Percentiles rank a stretch among this genome's conserved stretches.
These are phyloP conservation scores for Sinella curviseta DNA, from an alignment of 1,140 invertebrate species.

Conservation along the genomic window DNA sequence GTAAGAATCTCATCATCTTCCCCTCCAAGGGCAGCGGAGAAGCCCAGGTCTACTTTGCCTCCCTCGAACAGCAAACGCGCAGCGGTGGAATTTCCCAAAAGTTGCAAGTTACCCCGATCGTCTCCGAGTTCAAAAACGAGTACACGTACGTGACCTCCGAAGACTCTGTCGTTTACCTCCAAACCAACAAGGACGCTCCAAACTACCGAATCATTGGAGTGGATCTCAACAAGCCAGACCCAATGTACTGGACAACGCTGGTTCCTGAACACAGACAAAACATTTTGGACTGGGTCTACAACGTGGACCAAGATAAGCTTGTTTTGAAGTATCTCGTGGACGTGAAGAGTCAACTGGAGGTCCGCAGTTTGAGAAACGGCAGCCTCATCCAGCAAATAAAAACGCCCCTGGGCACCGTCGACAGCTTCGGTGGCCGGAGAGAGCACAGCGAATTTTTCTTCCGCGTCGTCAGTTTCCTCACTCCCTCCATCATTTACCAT, in stretches of 20 bases:
- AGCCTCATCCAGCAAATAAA: slow-evolving; percentile 61
- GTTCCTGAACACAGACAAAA: slow-evolving; percentile 82
- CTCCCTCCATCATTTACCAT: slow-evolving; percentile 84
- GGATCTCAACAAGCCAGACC: slow-evolving; percentile 74
- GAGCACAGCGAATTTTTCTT: slow-evolving; percentile 88
- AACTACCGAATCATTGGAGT: slow-evolving; percentile 86
- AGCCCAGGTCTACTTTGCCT: slow-evolving; percentile 80
- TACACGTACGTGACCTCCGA: slow-evolving; percentile 94
- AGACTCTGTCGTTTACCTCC: slow-evolving; percentile 77
- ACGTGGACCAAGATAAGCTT: slow-evolving; percentile 23
- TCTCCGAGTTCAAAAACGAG: slow-evolving; percentile 87
- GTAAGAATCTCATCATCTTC: slow-evolving; percentile 81
- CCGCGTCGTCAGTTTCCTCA: slow-evolving; percentile 88
- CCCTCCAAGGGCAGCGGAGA: slow-evolving; percentile 78
- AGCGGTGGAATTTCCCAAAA: slow-evolving; percentile 61
- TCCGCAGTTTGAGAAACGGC: slow-evolving; percentile 75
- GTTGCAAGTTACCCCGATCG: slow-evolving; percentile 70
- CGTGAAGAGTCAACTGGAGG: slow-evolving; percentile 61
- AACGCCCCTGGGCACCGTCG: slow-evolving; percentile 75
- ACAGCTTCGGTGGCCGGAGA: slow-evolving; percentile 75
- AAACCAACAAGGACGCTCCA: slow-evolving; percentile 91
- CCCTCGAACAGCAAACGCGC: slow-evolving; percentile 62
- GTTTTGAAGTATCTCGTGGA: slow-evolving; percentile 29
- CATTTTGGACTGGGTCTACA: slow-evolving; percentile 83
- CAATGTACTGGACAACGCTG: slow-evolving; percentile 80